Evolutionary conservation across 2,888 invertebrate genomes (phyloP).

Genomic region (Apantesis nais): DNA sequence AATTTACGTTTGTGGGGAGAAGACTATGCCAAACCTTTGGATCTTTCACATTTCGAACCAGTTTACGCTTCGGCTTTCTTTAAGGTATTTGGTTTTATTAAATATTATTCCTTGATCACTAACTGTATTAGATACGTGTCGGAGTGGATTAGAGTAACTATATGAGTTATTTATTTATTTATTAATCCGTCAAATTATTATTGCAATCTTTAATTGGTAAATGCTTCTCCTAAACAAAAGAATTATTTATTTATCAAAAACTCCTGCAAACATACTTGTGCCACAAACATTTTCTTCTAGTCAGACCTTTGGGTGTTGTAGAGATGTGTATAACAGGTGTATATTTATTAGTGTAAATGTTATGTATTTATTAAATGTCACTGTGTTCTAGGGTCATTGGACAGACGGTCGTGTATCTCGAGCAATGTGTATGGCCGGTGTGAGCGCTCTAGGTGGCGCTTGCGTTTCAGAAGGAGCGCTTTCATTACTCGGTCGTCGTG

Average conservation of each 20-base stretch:
- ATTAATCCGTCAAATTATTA: background rate
- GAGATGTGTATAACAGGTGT: background rate
- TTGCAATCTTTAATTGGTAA: background rate
- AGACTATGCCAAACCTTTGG: conserved; percentile 93
- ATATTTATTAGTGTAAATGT: background rate
- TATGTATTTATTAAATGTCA: background rate
- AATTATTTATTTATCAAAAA: background rate
- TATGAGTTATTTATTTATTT: background rate
- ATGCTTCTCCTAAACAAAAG: background rate
- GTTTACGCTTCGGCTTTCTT: conserved; percentile 95
- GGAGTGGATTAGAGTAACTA: too few relatives aligned
- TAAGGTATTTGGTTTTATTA: conserved; percentile 82
- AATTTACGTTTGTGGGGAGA: conserved; percentile 95
- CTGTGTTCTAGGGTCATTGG: conserved; percentile 90
- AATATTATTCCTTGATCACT: background rate
- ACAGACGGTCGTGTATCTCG: conserved; percentile 96
- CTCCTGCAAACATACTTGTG: background rate
- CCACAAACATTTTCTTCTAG: too few relatives aligned
- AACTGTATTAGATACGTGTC: too few relatives aligned
- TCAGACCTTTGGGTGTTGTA: background rate
- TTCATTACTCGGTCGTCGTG: conserved; percentile 85
- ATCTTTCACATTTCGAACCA: conserved; percentile 92
- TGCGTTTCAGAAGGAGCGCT: conserved; percentile 83
- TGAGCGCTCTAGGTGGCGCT: conserved; percentile 81
- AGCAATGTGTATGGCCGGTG: conserved; percentile 86